Evolutionary conservation across 2,113 vertebrate species (phyloP).

Genomic region (Pontoporia blainvillei): DNA sequence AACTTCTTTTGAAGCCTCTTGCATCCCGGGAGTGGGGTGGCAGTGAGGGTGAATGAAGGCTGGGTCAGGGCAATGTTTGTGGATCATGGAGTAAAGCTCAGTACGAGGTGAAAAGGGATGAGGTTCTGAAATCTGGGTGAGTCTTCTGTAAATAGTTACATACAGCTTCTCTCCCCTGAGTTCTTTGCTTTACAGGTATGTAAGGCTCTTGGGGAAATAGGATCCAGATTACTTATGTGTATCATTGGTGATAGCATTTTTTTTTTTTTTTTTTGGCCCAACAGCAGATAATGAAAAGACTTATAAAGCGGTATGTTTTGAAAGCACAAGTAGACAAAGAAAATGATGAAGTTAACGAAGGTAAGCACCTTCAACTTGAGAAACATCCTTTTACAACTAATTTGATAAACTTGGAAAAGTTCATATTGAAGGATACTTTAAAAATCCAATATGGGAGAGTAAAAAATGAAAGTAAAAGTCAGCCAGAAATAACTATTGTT

Average conservation of each 20-base stretch:
- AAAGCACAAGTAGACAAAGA: conserved; percentile 95
- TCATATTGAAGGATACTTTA: not conserved
- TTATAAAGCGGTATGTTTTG: conserved; percentile 92
- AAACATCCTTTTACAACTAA: not conserved
- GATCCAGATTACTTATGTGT: not conserved
- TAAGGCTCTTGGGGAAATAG: not conserved
- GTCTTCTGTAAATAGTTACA: not conserved
- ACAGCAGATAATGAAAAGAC: conserved; percentile 94
- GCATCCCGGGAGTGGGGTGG: not conserved
- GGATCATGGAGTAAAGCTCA: not conserved
- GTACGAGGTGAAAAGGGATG: not conserved
- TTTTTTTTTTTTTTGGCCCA: conserved; percentile 72
- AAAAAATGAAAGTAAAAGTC: not conserved
- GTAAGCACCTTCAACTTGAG: conserved; percentile 74
- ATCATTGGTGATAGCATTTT: not conserved
- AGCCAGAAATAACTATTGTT: not conserved
- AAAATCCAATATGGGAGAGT: not conserved
- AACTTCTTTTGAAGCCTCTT: not conserved
- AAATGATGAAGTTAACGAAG: conserved; percentile 94
- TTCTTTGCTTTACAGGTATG: not conserved
- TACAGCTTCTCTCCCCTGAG: not conserved
- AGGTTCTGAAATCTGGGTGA: not conserved
- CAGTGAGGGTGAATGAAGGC: not conserved
- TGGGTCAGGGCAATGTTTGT: not conserved
- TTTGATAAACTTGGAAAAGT: not conserved